Conservation (phyloP, 2,113 vertebrate species). For the Crypturellus undulatus region DNA sequence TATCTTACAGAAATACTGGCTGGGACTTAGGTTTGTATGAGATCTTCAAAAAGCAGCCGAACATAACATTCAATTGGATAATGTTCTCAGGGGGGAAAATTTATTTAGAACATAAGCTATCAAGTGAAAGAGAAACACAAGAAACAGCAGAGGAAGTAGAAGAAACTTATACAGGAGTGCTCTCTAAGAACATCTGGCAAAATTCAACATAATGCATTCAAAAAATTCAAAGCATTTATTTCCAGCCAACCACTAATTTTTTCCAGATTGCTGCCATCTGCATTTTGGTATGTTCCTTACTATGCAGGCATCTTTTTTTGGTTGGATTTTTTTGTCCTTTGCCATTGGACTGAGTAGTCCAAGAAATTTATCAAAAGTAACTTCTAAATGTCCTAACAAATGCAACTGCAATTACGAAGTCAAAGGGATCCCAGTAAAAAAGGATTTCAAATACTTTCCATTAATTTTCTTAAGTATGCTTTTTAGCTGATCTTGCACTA, state of each 20-base stretch:
- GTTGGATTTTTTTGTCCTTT: background rate
- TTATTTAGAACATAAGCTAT: conserved; percentile 5
- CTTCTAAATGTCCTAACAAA: conserved; percentile 47
- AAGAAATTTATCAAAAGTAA: conserved; percentile 22
- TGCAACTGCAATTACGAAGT: conserved; percentile 14
- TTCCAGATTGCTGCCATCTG: background rate
- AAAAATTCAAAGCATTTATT: conserved; percentile 34
- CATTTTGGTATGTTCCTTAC: background rate
- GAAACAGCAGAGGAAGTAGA: background rate
- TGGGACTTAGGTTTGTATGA: background rate
- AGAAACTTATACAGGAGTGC: background rate
- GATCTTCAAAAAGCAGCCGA: background rate
- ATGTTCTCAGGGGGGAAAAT: background rate
- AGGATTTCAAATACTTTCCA: background rate
- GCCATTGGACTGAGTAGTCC: background rate
- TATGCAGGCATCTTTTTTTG: background rate
- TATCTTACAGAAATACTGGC: background rate
- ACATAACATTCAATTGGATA: background rate
- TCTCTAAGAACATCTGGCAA: conserved; percentile 28
- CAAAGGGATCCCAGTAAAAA: background rate
- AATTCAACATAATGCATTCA: background rate
- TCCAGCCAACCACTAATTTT: background rate
- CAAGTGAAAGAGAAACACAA: conserved; percentile 5
- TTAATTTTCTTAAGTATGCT: background rate
- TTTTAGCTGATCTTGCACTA: background rate